Evolutionary conservation across 1,140 invertebrate genomes (phyloP).

Genomic region (Trichoplusia ni): DNA sequence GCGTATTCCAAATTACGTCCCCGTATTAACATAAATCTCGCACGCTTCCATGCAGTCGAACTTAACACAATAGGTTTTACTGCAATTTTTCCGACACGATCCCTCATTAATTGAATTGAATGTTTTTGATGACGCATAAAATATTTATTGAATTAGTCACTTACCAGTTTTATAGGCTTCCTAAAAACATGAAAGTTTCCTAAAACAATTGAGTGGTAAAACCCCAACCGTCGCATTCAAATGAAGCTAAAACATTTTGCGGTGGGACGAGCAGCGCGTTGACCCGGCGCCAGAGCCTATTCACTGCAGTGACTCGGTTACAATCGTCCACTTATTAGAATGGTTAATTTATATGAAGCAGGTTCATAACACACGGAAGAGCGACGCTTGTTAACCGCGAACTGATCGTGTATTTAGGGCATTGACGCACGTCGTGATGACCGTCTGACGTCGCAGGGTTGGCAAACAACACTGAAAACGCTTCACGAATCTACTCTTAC

Average conservation of each 20-base stretch:
- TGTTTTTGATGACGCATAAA: too few species aligned
- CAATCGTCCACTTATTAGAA: background rate
- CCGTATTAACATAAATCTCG: too few species aligned
- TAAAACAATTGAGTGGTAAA: background rate
- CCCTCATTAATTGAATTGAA: too few species aligned
- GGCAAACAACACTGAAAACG: background rate
- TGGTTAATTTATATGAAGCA: conserved; percentile 3
- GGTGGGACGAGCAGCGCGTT: background rate
- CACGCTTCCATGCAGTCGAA: too few species aligned
- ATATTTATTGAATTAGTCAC: too few species aligned
- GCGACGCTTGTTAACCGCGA: conserved; percentile 6
- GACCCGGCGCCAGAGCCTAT: background rate
- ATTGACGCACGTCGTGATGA: conserved; percentile 20
- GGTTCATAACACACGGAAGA: conserved; percentile 8
- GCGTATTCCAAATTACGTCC: too few species aligned
- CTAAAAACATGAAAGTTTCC: background rate
- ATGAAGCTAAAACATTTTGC: background rate
- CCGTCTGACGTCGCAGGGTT: background rate
- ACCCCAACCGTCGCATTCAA: background rate
- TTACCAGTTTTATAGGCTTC: too few species aligned
- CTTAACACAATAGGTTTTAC: too few species aligned
- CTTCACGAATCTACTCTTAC: too few species aligned
- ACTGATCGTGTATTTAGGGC: conserved; percentile 21
- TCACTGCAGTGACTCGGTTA: background rate
- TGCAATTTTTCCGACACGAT: too few species aligned